Conservation (phyloP, 2,113 vertebrate genomes). For the Hippocampus comes region DNA sequence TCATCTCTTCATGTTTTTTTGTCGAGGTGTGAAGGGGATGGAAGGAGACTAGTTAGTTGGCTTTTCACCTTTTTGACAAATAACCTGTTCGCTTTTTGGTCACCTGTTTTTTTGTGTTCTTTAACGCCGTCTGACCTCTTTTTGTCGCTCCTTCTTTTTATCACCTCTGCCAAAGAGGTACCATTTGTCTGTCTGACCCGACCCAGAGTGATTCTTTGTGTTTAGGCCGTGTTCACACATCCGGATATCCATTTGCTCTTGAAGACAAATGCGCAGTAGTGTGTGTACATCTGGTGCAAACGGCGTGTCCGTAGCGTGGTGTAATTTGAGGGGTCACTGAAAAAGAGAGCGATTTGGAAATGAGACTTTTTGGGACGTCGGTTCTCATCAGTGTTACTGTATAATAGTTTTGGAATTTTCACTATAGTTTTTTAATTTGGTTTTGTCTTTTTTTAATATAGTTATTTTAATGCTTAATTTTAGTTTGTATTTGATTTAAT, state of each 20-base stretch:
- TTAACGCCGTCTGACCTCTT: background rate
- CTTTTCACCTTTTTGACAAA: constrained; percentile 23
- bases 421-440: too few species aligned
- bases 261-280: background rate
- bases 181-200: constrained; percentile 3
- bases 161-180: background rate
- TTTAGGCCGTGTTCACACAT: background rate
- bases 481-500: too few species aligned
- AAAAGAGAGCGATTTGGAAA: too few species aligned
- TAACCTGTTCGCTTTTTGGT: background rate
- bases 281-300: background rate
- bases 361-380: background rate
- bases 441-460: too few species aligned
- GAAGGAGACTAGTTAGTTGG: constrained; percentile 10
- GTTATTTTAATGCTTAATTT: too few species aligned
- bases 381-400: background rate
- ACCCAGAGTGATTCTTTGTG: background rate
- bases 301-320: background rate
- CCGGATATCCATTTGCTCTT: background rate
- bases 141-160: constrained; percentile 1
- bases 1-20: constrained; percentile 30
- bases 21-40: constrained; percentile 22
- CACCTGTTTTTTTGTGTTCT: background rate
- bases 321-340: background rate
- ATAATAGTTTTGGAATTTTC: too few species aligned